These are phyloP conservation scores for Drosophila rubida DNA, from an alignment of 2,888 invertebrate species.

Conservation along the genomic window DNA sequence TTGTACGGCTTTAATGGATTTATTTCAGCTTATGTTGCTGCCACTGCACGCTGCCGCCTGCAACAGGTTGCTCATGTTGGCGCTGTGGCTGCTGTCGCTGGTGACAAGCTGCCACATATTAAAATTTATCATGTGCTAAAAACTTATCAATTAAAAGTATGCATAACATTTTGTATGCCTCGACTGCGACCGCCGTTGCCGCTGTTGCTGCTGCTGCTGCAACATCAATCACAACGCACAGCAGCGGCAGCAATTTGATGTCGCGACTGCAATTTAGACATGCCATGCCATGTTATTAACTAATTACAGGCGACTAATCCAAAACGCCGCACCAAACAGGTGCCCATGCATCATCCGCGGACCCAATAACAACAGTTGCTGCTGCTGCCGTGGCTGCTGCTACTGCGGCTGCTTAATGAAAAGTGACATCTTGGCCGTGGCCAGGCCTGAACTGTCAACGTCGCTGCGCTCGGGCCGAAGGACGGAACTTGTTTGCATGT, in stretches of 20 bases:
- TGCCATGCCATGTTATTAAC: constrained; percentile 84
- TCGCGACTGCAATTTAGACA: constrained; percentile 79
- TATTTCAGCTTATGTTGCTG: constrained; percentile 75
- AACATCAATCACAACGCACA: constrained; percentile 82
- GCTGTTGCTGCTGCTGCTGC: constrained; percentile 62
- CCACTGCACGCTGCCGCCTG: constrained; percentile 23
- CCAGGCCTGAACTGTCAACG: constrained; percentile 75
- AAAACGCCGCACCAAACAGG: constrained; percentile 74
- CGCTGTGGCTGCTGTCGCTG: constrained; percentile 42
- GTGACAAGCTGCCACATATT: constrained; percentile 66
- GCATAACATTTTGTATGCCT: constrained; percentile 74
- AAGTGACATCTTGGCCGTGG: constrained; percentile 84
- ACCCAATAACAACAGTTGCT: constrained; percentile 41
- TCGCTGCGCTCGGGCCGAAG: constrained; percentile 42
- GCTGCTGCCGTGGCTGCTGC: constrained; percentile 8
- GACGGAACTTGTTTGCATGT: constrained; percentile 65
- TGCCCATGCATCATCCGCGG: constrained; percentile 69
- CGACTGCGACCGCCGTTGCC: constrained; percentile 28
- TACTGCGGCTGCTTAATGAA: constrained; percentile 80
- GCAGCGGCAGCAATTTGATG: constrained; percentile 60
- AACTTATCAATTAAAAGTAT: constrained; percentile 84
- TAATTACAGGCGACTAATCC: constrained; percentile 84
- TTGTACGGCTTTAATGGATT: constrained; percentile 77
- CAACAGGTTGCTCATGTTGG: constrained; percentile 22
- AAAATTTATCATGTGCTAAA: constrained; percentile 84